phyloP scores from a whole-genome alignment of 1,140 invertebrate species.

The Drosophila subobscura region DNA sequence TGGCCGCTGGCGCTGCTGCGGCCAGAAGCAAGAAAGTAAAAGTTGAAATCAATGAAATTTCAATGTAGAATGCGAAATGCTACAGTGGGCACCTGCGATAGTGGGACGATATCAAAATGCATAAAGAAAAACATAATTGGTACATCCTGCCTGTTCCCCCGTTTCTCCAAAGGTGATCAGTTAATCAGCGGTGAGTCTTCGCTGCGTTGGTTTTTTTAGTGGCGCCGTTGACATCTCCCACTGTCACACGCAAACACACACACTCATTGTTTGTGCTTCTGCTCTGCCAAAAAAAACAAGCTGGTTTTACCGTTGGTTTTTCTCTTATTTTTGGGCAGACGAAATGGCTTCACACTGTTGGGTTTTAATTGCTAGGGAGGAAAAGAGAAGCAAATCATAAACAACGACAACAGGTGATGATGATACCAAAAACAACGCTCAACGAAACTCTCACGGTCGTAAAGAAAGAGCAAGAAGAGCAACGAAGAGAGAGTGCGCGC shows the following conservation, averaged over 20 bases:
- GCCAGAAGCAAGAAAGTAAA: slow-evolving; percentile 58
- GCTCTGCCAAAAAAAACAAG: slow-evolving; percentile 10
- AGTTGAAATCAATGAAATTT: slow-evolving; percentile 70
- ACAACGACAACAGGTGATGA: slow-evolving; percentile 23
- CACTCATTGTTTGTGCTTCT: neutral
- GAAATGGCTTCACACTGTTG: slow-evolving; percentile 13
- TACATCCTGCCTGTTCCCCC: too few species aligned
- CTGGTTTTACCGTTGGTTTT: slow-evolving; percentile 37
- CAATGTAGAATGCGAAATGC: slow-evolving; percentile 24
- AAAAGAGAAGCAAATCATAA: slow-evolving; percentile 5
- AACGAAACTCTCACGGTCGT: slow-evolving; percentile 14
- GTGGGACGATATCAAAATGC: too few species aligned
- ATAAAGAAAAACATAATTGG: too few species aligned
- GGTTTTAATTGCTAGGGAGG: slow-evolving; percentile 33
- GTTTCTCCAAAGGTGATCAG: too few species aligned
- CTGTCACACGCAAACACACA: neutral
- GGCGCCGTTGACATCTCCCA: too few species aligned
- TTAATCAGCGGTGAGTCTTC: too few species aligned
- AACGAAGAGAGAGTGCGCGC: neutral
- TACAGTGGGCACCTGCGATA: too few species aligned
- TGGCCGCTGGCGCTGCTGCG: too few species aligned
- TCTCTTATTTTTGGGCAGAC: slow-evolving; percentile 5
- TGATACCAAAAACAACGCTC: slow-evolving; percentile 27
- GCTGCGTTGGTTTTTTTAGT: too few species aligned
- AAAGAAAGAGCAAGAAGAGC: neutral